These are phyloP conservation scores for Chaetophractus vellerosus DNA, from an alignment of 2,797 vertebrate genomes.

Conservation along the genomic window DNA sequence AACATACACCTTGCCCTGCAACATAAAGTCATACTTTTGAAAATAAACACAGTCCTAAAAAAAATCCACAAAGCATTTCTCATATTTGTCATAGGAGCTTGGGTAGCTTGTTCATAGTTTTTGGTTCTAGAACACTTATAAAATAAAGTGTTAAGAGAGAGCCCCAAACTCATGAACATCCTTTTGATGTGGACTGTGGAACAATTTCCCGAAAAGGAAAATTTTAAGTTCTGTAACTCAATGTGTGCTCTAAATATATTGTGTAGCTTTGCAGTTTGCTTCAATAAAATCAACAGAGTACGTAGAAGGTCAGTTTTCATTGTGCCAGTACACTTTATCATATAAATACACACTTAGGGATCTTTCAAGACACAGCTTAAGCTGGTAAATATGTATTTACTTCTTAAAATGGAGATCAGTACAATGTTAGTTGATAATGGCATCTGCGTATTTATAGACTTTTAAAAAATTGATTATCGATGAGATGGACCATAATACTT, in stretches of 20 bases:
- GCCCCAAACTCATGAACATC: background rate
- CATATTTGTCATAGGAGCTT: background rate
- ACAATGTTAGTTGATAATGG: slow-evolving; percentile 41
- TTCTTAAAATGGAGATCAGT: slow-evolving; percentile 63
- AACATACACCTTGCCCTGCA: background rate
- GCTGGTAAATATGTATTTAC: background rate
- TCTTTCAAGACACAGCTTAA: slow-evolving; percentile 46
- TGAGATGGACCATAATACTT: slow-evolving; percentile 47
- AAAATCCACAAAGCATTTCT: background rate
- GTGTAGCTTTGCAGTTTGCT: slow-evolving; percentile 42
- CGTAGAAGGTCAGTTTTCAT: slow-evolving; percentile 10
- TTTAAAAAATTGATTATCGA: slow-evolving; percentile 60
- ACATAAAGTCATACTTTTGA: background rate
- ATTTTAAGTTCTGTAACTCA: background rate
- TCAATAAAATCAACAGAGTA: background rate
- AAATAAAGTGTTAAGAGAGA: slow-evolving; percentile 12
- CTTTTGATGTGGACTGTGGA: background rate
- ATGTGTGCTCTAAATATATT: background rate
- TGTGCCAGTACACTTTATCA: slow-evolving; percentile 10
- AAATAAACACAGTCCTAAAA: background rate
- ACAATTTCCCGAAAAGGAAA: background rate
- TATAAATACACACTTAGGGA: slow-evolving; percentile 46
- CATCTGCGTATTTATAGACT: slow-evolving; percentile 61
- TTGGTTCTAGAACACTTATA: background rate
- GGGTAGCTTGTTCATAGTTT: background rate